Evolutionary conservation across 2,113 vertebrate species (phyloP), one percentile per base, ranked within the genome.

Genomic region (Tetrax tetrax): DNA sequence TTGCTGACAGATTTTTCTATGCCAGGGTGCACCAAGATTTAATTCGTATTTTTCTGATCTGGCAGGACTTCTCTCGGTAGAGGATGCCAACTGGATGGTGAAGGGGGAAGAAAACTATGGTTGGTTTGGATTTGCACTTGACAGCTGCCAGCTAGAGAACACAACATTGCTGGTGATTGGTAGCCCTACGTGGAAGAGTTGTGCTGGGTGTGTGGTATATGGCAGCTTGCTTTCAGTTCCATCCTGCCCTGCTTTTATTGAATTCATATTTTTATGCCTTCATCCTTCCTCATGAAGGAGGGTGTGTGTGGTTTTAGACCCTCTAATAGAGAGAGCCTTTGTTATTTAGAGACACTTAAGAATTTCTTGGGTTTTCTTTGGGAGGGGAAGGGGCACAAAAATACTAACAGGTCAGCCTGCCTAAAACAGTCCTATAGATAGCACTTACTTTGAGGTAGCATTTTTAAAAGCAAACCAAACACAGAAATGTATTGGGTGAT

Each of bases 51-150:
- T 87, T 83, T 69, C 53, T 70, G 93, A 22, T 95, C n/a, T 43
- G 28, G 63, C 75, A 98, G 98, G 61, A 41, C 54, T 69, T 15
- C 90, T 98, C 29, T 87, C 69, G 4, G 75, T 96, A 72, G 93
- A 96, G 43, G 97, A 96, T 14, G 98, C 98, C 14, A 69, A 97
- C 77, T 98, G 98, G 98, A 94, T 72, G 84, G 96, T 97, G 61
- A 47, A 78, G 10, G 98, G 98, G 0, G 95, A 98, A 94, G 96
- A 97, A 48, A 96, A 98, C 92, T 98, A 98, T 18, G 79, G 97
- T 60, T 98, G 98, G 98, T 97, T 98, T 86, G 98, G 98, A 35
- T 98, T 97, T 87, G 97, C 98, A 14, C 98, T 98, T 56, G 95
- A 89, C 27, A 90, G 97, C 10, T 80, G 95, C 89, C 61, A 48